Conservation (phyloP, 2,113 vertebrate genomes). For the Spilogale gracilis region DNA sequence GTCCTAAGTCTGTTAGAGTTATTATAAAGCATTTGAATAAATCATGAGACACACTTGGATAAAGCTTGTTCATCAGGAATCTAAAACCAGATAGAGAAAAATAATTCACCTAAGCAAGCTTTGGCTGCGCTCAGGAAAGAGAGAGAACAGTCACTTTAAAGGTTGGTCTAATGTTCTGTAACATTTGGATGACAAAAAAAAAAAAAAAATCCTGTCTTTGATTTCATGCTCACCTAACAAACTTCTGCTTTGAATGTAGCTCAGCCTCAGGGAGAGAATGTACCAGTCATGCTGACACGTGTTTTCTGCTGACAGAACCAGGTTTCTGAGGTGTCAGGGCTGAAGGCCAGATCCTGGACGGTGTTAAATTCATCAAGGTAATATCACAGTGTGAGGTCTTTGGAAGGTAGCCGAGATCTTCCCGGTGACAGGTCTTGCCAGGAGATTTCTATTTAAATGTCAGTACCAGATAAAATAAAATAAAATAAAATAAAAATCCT, state of each 20-base stretch:
- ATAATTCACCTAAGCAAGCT: neutral
- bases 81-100: neutral
- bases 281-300: neutral
- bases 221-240: neutral
- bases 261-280: neutral
- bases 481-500: neutral
- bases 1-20: neutral
- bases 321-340: slow-evolving; percentile 12
- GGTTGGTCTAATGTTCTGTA: neutral
- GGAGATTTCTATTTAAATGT: neutral
- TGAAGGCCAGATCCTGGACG: neutral
- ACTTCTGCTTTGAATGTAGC: neutral
- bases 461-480: neutral
- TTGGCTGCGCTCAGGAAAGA: neutral
- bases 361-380: neutral
- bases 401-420: neutral
- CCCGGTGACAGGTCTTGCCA: neutral
- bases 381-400: neutral
- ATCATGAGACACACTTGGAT: neutral
- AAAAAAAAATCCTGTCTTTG: neutral
- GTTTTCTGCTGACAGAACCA: slow-evolving; percentile 32
- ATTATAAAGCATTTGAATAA: neutral
- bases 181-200: neutral
- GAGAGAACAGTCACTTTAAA: neutral
- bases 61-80: neutral